phyloP scores from a whole-genome alignment of 1,140 invertebrate genomes.

The Formica exsecta region DNA sequence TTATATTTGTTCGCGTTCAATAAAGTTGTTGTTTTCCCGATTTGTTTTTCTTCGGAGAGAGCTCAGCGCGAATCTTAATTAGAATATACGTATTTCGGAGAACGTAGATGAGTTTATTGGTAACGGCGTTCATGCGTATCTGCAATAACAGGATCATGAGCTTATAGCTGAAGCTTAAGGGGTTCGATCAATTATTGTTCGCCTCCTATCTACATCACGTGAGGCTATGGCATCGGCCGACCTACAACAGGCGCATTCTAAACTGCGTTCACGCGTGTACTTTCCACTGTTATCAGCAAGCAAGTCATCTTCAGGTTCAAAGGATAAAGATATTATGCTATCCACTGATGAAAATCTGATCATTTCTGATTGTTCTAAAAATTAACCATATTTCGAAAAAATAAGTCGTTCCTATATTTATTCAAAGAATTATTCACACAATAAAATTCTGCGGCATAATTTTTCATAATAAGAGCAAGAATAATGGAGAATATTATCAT shows the following conservation, averaged over 20 bases:
- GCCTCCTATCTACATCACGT: constrained; percentile 78
- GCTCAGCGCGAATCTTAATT: constrained; percentile 51
- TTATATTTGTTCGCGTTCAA: background rate
- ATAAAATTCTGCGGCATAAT: background rate
- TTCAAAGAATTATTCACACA: background rate
- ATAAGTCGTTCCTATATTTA: background rate
- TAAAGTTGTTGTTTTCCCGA: background rate
- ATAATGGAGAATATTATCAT: background rate
- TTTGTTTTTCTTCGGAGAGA: constrained; percentile 5
- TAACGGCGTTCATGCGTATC: constrained; percentile 71
- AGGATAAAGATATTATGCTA: background rate
- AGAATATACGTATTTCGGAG: constrained; percentile 67
- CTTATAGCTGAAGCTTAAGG: constrained; percentile 77
- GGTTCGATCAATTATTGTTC: constrained; percentile 80
- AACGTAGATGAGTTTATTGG: constrained; percentile 49
- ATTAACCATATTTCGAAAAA: background rate
- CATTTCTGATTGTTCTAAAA: background rate
- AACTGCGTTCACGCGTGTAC: constrained; percentile 48
- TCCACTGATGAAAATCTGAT: background rate
- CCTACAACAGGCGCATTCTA: constrained; percentile 56
- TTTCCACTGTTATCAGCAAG: constrained; percentile 62
- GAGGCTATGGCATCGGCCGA: constrained; percentile 61
- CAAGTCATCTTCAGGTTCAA: constrained; percentile 41
- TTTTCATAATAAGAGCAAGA: background rate
- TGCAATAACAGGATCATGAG: constrained; percentile 78